Percentiles rank a stretch among this genome's conserved stretches.
Conservation (phyloP, 2,888 invertebrate genomes). For the Ornithoptera priamus region DNA sequence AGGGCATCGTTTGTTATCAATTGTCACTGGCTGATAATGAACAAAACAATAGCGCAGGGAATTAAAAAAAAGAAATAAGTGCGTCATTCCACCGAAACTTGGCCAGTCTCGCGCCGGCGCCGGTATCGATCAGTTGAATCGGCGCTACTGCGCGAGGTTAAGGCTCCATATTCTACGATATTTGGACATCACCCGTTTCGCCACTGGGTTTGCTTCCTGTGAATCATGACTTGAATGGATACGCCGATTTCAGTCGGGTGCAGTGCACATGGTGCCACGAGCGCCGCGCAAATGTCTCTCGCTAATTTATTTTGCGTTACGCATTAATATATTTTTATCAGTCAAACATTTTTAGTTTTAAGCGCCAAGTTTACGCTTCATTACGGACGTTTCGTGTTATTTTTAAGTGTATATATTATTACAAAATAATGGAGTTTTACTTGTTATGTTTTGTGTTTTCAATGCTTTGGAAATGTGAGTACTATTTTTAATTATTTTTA, state of each 20-base stretch:
- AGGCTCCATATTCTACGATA: slow-evolving; percentile 52
- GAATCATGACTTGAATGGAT: slow-evolving; percentile 64
- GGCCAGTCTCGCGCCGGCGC: slow-evolving; percentile 65
- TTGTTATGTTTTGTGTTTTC: slow-evolving; percentile 56
- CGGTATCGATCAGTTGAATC: slow-evolving; percentile 67
- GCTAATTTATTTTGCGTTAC: slow-evolving; percentile 40
- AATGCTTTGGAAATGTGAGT: slow-evolving; percentile 68
- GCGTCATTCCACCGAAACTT: slow-evolving; percentile 51
- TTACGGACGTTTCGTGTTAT: not conserved
- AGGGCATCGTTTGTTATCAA: slow-evolving; percentile 6
- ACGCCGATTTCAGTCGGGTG: slow-evolving; percentile 58
- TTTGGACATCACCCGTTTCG: slow-evolving; percentile 70
- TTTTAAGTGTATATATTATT: slow-evolving; percentile 44
- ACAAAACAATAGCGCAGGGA: slow-evolving; percentile 33
- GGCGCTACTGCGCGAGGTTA: slow-evolving; percentile 44
- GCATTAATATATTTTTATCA: slow-evolving; percentile 29
- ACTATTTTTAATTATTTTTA: not conserved
- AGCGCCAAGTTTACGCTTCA: slow-evolving; percentile 32
- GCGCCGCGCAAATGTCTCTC: slow-evolving; percentile 42
- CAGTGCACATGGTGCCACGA: slow-evolving; percentile 49
- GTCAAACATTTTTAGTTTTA: slow-evolving; percentile 19
- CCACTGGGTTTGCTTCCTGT: slow-evolving; percentile 67
- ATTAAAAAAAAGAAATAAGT: slow-evolving; percentile 37
- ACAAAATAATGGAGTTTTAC: slow-evolving; percentile 58
- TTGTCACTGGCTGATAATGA: slow-evolving; percentile 25